phyloP scores from a whole-genome alignment of 2,888 invertebrate species.

The Mesopsocus fuscifrons region DNA sequence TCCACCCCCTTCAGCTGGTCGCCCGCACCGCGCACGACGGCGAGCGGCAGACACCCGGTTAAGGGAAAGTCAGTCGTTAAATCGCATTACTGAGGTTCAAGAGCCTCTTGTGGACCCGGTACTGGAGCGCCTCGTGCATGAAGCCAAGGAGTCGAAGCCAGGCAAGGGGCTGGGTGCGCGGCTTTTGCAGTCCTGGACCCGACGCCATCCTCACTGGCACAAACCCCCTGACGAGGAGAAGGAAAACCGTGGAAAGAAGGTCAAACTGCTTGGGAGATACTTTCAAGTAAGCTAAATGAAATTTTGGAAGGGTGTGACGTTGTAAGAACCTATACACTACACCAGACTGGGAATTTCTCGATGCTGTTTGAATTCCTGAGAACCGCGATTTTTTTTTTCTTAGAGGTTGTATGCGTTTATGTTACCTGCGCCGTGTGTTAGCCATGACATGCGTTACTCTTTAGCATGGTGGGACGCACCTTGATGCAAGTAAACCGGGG shows the following conservation, averaged over 20 bases:
- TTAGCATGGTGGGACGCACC: no score
- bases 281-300: conserved; percentile 16
- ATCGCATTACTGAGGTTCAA: conserved; percentile 71
- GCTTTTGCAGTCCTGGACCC: conserved; percentile 29
- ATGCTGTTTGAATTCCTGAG: no score
- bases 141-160: neutral
- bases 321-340: no score
- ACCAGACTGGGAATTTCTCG: no score
- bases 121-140: neutral
- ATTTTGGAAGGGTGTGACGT: no score
- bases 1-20: conserved; percentile 15
- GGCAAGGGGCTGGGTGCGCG: conserved; percentile 28
- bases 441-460: no score
- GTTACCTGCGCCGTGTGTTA: no score
- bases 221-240: conserved; percentile 11
- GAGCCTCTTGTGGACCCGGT: conserved; percentile 33
- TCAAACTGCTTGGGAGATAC: conserved; percentile 16
- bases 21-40: conserved; percentile 29
- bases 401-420: no score
- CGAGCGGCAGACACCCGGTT: conserved; percentile 43
- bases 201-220: neutral
- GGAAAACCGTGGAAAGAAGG: conserved; percentile 13
- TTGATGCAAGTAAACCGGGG: no score
- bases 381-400: no score
- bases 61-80: conserved; percentile 66